Evolutionary conservation across 1,140 invertebrate species (phyloP), one percentile per base, ranked within the genome.

Genomic region (Sitophilus oryzae): DNA sequence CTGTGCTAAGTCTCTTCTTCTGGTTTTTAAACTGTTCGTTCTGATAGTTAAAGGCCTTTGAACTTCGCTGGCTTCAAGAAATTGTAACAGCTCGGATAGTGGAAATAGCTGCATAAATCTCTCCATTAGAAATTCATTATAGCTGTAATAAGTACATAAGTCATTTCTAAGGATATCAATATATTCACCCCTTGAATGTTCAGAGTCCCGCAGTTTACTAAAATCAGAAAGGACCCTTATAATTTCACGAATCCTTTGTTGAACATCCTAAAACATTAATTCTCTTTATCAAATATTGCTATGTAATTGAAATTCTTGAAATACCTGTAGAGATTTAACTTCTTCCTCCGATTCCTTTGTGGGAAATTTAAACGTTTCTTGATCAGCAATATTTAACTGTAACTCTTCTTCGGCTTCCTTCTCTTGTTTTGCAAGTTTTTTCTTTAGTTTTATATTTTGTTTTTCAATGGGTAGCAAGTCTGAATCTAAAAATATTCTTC

Each of bases 11-110:
- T 98, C 95, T 43, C 93, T 77, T 58, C 95, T 77, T 59, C 95
- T 78, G 0, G 94, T 96, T 78, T 98, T 99, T 9, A 99, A 76
- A 51, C 89, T 96, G 66, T 99, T 99, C 3, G 93, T 91, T 56
- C 97, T 79, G 54, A 99, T 92, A 0, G 96, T 99, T 16, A 99
- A 75, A 2, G 97, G 97, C 63, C 97, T 78, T 50, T 91, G 88
- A 11, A 91, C 82, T 80, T 99, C 96, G 71, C 93, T 97, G 0
- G 96, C 91, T 80, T 99, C 96, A 11, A 99, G 75, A 75, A 94
- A 96, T 68, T 98, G 94, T 59, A 96, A 77, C 16, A 99, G 76
- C 71, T 97, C 93, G 53, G 81, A 80, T 0, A 93, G 70, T 8
- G 91, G 84, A 72, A 99, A 99, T 54, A 99, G 77, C 66, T 97